Base-by-base conservation (phyloP, 1,140 invertebrate species). In the Mactra quadrangularis region DNA sequence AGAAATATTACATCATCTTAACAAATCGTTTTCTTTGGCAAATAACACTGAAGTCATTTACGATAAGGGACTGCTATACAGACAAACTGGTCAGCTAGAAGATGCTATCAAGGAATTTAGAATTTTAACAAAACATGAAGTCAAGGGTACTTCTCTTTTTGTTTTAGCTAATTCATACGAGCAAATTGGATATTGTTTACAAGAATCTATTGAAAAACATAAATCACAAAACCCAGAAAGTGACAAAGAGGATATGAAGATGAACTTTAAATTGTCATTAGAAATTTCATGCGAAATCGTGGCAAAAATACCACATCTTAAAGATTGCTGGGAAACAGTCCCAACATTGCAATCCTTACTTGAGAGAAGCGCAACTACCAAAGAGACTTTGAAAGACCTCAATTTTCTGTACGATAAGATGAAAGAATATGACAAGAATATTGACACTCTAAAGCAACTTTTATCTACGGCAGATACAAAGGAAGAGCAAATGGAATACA, bases 111-210 rank as follows among this genome's bases (percentile, higher is more conserved):
- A 60, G 3, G 33, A 13, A 64, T 76, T 76, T 33, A 76, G 62
- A 29, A 76, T 11, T n/a, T n/a, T n/a, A n/a, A n/a, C n/a, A n/a
- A 62, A 29, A 60, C 27, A 76, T 45, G n/a, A n/a, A n/a, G n/a
- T n/a, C n/a, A 41, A 41, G 29, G 19, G 45, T 27, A 47, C 57
- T 33, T 76, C 74, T 45, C 59, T 64, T 27, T n/a, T 76, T 22
- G 57, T 29, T 7, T 29, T 62, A 29, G 27, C 74, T 47, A 76
- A 76, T 76, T 35, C 59, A 50, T 76, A 45, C 33, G 74, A 76
- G 35, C 74, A 76, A 50, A 25, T 55, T 45, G 74, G 35, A 1
- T 52, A 47, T 41, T 76, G 74, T 35, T 19, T 62, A 15, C 25
- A 55, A 27, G 70, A 72, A 6, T 15, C 55, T 1, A 11, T 72